Percentiles rank a stretch among this genome's conserved stretches.
phyloP scores from a whole-genome alignment of 2,797 vertebrate genomes.

The Parotocinclus haroldoi region DNA sequence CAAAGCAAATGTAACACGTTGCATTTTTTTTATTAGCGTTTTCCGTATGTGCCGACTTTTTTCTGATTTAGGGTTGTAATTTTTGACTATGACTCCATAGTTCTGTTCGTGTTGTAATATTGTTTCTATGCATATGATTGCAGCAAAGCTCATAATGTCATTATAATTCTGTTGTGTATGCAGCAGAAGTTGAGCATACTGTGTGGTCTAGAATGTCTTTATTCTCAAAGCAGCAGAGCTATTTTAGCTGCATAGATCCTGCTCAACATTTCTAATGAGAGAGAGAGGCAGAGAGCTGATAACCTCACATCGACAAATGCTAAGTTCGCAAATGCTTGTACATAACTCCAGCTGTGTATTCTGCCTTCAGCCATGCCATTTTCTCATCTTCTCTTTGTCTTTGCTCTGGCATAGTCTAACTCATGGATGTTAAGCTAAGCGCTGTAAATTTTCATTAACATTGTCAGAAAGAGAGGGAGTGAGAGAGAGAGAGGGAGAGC shows the following conservation, averaged over 20 bases:
- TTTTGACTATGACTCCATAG: no score
- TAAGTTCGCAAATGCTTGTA: constrained; percentile 34
- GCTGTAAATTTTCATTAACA: constrained; percentile 46
- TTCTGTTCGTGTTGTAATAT: not conserved
- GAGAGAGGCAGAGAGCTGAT: constrained; percentile 10
- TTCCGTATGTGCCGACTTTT: no score
- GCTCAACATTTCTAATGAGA: constrained; percentile 27
- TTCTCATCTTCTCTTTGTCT: constrained; percentile 17
- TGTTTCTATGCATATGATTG: not conserved
- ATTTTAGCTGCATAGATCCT: constrained; percentile 22
- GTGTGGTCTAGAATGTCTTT: constrained; percentile 22
- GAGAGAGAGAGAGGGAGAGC: constrained; percentile 3
- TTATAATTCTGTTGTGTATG: constrained; percentile 13
- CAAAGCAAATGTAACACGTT: no score
- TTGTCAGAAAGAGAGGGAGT: constrained; percentile 12
- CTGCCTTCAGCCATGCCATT: constrained; percentile 21
- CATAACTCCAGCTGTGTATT: constrained; percentile 34
- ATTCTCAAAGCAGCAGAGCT: constrained; percentile 29
- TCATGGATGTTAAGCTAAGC: constrained; percentile 33
- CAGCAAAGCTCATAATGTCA: constrained; percentile 1
- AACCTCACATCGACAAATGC: constrained; percentile 24
- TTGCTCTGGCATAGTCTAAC: constrained; percentile 20
- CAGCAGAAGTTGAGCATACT: constrained; percentile 4
- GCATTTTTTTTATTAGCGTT: no score
- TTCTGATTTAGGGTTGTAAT: no score